phyloP scores from a whole-genome alignment of 2,113 vertebrate species.

The human region DNA sequence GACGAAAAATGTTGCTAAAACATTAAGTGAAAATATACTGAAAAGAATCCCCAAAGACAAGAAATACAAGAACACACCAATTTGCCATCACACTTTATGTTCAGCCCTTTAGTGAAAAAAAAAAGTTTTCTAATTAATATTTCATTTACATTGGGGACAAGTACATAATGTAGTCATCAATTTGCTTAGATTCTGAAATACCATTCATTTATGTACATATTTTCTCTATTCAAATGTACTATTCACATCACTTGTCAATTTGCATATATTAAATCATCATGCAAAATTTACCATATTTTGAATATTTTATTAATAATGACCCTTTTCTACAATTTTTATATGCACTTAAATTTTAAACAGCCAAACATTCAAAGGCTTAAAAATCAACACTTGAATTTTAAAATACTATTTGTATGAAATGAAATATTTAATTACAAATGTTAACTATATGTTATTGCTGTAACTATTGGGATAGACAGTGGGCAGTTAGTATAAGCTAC shows the following conservation, averaged over 20 bases:
- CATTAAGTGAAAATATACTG: background rate
- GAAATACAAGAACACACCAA: background rate
- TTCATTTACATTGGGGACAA: conserved; percentile 75
- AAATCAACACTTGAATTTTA: no score
- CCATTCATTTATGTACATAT: no score
- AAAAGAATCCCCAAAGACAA: background rate
- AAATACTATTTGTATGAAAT: background rate
- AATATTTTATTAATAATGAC: no score
- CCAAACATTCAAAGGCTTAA: no score
- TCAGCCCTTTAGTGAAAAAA: conserved; percentile 30
- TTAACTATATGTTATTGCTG: background rate
- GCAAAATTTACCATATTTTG: no score
- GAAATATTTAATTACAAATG: background rate
- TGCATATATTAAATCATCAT: no score
- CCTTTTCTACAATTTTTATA: no score
- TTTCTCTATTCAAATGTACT: no score
- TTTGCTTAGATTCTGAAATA: no score
- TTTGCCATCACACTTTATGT: conserved; percentile 1
- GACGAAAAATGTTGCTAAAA: background rate
- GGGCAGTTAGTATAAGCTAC: background rate
- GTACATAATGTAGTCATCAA: conserved; percentile 47
- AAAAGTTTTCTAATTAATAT: conserved; percentile 75
- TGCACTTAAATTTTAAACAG: no score
- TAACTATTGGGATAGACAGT: background rate
- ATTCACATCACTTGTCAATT: no score